These are phyloP conservation scores for Drosophila quadrilineata DNA, from an alignment of 1,140 invertebrate species.

Conservation along the genomic window DNA sequence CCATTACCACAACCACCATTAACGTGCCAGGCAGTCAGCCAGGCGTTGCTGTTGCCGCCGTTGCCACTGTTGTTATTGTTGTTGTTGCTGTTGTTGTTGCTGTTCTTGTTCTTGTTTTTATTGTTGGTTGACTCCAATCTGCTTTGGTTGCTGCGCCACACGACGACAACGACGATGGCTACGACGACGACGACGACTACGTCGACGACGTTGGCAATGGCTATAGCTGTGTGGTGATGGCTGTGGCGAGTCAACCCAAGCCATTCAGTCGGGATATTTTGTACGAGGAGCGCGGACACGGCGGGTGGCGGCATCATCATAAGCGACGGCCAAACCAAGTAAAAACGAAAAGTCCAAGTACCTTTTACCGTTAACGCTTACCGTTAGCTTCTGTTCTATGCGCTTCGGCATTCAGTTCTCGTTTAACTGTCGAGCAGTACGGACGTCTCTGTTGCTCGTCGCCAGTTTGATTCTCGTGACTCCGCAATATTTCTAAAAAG, in stretches of 20 bases:
- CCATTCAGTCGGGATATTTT: constrained; percentile 74
- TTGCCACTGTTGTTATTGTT: constrained; percentile 33
- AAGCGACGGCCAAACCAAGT: constrained; percentile 36
- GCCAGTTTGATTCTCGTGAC: background rate
- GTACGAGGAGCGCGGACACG: constrained; percentile 55
- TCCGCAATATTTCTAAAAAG: background rate
- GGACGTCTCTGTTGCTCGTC: no score
- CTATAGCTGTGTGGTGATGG: constrained; percentile 47
- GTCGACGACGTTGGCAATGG: constrained; percentile 21
- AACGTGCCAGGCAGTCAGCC: constrained; percentile 73
- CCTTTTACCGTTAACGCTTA: constrained; percentile 50
- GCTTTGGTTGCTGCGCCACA: constrained; percentile 79
- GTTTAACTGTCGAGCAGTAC: constrained; percentile 52
- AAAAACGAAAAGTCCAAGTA: constrained; percentile 55
- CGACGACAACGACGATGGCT: constrained; percentile 58
- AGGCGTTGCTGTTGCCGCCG: constrained; percentile 61
- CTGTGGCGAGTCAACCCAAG: constrained; percentile 40
- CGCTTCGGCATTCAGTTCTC: constrained; percentile 14
- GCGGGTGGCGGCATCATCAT: constrained; percentile 35
- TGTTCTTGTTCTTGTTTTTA: constrained; percentile 71
- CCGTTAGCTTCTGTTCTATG: constrained; percentile 27
- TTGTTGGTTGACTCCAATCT: constrained; percentile 80
- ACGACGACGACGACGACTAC: constrained; percentile 22
- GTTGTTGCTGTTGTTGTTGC: constrained; percentile 35
- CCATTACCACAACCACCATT: constrained; percentile 79